Evolutionary conservation across 2,113 vertebrate species (phyloP).

Genomic region (Boleophthalmus pectinirostris): DNA sequence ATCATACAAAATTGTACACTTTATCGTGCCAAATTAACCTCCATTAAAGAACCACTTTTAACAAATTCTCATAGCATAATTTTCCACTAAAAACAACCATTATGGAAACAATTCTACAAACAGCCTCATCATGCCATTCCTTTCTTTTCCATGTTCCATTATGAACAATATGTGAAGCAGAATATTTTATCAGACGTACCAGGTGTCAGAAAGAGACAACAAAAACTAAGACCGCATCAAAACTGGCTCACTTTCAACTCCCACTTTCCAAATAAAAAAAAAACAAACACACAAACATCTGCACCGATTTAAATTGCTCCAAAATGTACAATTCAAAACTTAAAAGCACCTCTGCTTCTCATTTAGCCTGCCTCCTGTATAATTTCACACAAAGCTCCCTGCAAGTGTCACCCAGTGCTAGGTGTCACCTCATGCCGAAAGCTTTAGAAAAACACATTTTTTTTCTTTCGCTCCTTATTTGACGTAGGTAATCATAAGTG

Average conservation of each 20-base stretch:
- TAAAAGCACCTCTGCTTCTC: background rate
- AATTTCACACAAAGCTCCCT: constrained; percentile 4
- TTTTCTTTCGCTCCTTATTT: background rate
- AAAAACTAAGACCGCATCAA: background rate
- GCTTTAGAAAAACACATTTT: constrained; percentile 2
- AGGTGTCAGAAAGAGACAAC: background rate
- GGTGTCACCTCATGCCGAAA: background rate
- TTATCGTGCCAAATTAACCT: background rate
- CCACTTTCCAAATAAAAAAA: background rate
- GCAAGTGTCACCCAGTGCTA: background rate
- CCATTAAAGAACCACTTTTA: background rate
- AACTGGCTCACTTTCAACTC: background rate
- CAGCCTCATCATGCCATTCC: background rate
- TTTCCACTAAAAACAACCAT: background rate
- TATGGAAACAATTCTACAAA: background rate
- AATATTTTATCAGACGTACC: background rate
- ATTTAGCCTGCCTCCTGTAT: constrained; percentile 5
- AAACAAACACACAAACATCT: background rate
- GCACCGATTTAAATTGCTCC: background rate
- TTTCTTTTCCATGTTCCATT: background rate
- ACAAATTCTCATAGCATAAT: background rate
- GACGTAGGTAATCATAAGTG: background rate
- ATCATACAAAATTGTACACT: no score
- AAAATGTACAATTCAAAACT: background rate
- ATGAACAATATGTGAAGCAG: background rate